A percentile compares a stretch with the other conserved stretches of the same genome.
phyloP scores from a whole-genome alignment of 2,797 vertebrate species.

The Sebastolobus alascanus region DNA sequence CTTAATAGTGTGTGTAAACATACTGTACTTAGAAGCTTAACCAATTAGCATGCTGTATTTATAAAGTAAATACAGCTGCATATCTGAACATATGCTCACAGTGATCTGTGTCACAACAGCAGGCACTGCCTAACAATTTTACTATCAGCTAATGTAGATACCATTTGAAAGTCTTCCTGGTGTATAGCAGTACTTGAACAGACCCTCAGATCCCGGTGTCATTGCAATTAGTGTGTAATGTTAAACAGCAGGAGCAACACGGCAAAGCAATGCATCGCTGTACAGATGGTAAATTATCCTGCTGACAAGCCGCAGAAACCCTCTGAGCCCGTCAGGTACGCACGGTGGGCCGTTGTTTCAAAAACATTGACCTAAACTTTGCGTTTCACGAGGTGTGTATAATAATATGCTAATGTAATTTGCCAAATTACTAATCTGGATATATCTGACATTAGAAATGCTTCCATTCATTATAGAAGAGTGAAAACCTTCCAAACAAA shows the following conservation, averaged over 20 bases:
- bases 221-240: constrained; percentile 48
- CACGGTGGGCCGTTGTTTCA: constrained; percentile 20
- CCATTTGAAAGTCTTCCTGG: constrained; percentile 6
- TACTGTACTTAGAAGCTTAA: not conserved
- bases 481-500: not conserved
- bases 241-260: constrained; percentile 57
- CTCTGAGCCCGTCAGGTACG: constrained; percentile 43
- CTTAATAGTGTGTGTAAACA: not conserved
- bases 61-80: constrained; percentile 14
- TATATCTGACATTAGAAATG: not conserved
- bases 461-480: not conserved
- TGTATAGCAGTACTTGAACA: not conserved
- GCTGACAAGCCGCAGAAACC: constrained; percentile 27
- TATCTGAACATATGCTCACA: constrained; percentile 3
- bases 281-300: constrained; percentile 70
- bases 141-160: not conserved
- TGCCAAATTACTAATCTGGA: not conserved
- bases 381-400: not conserved
- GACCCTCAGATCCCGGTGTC: constrained; percentile 35
- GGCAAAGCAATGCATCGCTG: constrained; percentile 32
- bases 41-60: constrained; percentile 12
- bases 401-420: not conserved
- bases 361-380: constrained; percentile 22
- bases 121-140: not conserved
- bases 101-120: constrained; percentile 27